phyloP scores from a whole-genome alignment of 92 coral and sea anemone genomes.

The Epizoanthus rinbou region DNA sequence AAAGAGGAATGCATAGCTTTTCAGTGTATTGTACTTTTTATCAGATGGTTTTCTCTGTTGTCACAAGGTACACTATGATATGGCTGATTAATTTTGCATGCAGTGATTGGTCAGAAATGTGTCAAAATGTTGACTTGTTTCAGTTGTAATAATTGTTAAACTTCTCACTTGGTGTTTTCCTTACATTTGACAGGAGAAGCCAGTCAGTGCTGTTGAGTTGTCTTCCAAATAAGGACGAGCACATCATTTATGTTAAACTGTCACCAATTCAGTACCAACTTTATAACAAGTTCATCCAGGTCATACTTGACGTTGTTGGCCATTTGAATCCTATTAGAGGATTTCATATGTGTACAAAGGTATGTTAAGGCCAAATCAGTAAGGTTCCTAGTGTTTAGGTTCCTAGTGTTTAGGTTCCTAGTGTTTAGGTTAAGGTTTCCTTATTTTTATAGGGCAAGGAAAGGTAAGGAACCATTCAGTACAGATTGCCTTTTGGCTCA shows the following conservation, averaged over 20 bases:
- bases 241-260: conserved; percentile 77
- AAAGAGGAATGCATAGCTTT: too few relatives aligned
- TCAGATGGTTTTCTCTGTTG: too few relatives aligned
- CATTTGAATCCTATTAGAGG: conserved; percentile 90
- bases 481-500: too few relatives aligned
- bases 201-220: conserved; percentile 77
- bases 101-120: too few relatives aligned
- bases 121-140: too few relatives aligned
- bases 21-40: too few relatives aligned
- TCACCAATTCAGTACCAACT: conserved; percentile 79
- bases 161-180: neutral
- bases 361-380: conserved; percentile 18
- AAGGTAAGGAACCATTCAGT: too few relatives aligned
- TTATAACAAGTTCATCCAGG: conserved; percentile 72
- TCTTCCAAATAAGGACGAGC: conserved; percentile 85
- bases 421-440: too few relatives aligned
- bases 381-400: neutral
- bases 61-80: too few relatives aligned
- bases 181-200: conserved; percentile 77
- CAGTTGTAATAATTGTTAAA: too few relatives aligned
- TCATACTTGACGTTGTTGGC: conserved; percentile 68
- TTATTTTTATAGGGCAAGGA: neutral
- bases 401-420: neutral
- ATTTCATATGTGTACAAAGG: conserved; percentile 92
- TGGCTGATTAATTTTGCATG: neutral